Conservation (phyloP, 2,797 vertebrate species). For the Gallinago nigripennis region DNA sequence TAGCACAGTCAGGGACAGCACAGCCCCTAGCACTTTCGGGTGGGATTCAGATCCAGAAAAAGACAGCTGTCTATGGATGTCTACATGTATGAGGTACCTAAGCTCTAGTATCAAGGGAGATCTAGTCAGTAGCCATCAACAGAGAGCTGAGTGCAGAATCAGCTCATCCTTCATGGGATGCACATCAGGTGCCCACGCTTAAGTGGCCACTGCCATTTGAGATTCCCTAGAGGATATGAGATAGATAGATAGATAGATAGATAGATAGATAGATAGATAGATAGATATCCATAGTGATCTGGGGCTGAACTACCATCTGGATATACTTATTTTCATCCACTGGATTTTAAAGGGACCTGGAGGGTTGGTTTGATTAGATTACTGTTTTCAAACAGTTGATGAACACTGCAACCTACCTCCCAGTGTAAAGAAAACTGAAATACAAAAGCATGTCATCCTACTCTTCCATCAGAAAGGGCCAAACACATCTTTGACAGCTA, state of each 20-base stretch:
- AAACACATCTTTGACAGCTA: background rate
- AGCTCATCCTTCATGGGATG: background rate
- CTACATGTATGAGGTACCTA: fast-evolving
- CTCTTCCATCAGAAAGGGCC: background rate
- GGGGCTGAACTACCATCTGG: background rate
- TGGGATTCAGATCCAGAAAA: background rate
- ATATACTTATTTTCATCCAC: background rate
- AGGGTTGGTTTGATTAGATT: background rate
- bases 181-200: background rate
- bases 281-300: background rate
- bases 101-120: fast-evolving
- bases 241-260: no score
- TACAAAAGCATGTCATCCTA: background rate
- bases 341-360: background rate
- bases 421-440: background rate
- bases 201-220: background rate
- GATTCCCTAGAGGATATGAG: background rate
- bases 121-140: background rate
- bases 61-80: fast-evolving
- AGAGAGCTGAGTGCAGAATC: background rate
- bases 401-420: background rate
- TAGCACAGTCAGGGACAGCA: background rate
- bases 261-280: background rate
- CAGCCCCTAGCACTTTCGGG: background rate
- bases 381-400: background rate